Conservation (phyloP, 2,797 vertebrate species). For the Mormyrops attenuatus region DNA sequence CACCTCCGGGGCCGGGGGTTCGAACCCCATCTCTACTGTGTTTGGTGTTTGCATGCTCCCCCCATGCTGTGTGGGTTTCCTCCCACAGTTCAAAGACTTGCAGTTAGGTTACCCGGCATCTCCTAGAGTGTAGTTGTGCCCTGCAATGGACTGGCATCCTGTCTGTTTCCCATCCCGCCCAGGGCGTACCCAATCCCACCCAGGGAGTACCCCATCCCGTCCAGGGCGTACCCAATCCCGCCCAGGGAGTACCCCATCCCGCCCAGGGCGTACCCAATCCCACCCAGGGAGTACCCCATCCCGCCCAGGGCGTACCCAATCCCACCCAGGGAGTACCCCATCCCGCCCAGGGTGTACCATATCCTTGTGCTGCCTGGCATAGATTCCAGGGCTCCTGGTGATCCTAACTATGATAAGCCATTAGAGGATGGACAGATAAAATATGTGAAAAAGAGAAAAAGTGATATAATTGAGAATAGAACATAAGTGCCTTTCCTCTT, state of each 20-base stretch:
- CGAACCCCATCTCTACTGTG: background rate
- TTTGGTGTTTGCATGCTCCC: background rate
- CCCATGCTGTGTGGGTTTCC: background rate
- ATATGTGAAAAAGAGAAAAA: background rate
- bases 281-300: accelerated
- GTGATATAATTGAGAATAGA: background rate
- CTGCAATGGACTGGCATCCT: background rate
- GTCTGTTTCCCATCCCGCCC: background rate
- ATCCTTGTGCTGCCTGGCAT: background rate
- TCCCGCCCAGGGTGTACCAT: accelerated
- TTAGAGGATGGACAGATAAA: background rate
- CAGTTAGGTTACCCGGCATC: background rate
- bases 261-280: background rate
- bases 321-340: background rate
- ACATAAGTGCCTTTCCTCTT: background rate
- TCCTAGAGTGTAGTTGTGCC: too few species aligned
- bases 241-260: accelerated
- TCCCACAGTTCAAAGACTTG: background rate
- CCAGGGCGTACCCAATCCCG: background rate
- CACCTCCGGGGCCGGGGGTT: background rate
- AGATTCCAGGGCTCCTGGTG: background rate
- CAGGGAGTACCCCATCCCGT: background rate
- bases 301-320: background rate
- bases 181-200: too few species aligned
- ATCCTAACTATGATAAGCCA: background rate